phyloP scores from a whole-genome alignment of 2,888 invertebrate species.

The Scaptomyza cyrtandrae region DNA sequence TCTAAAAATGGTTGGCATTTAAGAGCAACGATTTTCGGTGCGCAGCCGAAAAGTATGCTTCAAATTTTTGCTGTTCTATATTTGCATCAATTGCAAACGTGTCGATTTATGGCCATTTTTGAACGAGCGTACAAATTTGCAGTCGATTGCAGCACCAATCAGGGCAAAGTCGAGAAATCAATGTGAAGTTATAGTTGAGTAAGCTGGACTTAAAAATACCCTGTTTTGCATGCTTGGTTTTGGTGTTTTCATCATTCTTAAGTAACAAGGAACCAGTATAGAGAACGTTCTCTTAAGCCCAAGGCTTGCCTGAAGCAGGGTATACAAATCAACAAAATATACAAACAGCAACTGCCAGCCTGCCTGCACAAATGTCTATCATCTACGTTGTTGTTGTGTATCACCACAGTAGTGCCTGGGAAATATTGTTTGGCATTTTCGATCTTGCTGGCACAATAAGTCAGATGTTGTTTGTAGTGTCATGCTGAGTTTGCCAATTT shows the following conservation, averaged over 20 bases:
- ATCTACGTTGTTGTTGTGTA: slow-evolving; percentile 4
- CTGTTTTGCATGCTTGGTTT: neutral
- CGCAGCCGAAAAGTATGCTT: slow-evolving; percentile 40
- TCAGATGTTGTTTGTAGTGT: slow-evolving; percentile 43
- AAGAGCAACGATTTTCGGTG: slow-evolving; percentile 20
- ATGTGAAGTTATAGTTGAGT: neutral
- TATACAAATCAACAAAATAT: neutral
- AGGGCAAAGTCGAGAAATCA: neutral
- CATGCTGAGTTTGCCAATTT: slow-evolving; percentile 63
- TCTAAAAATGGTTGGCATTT: slow-evolving; percentile 13
- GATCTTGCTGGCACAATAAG: slow-evolving; percentile 24
- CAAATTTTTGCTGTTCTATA: slow-evolving; percentile 12
- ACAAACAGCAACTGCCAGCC: neutral
- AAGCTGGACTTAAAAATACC: neutral
- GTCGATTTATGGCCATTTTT: neutral
- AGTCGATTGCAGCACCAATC: slow-evolving; percentile 6
- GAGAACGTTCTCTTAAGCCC: too few species aligned
- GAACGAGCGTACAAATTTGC: slow-evolving; percentile 1
- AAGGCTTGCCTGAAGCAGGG: neutral
- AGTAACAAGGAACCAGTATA: too few species aligned
- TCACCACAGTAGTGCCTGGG: neutral
- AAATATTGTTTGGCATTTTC: slow-evolving; percentile 25
- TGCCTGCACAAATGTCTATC: neutral
- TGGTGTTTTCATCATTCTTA: too few species aligned
- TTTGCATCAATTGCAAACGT: neutral